These are phyloP conservation scores for Mesocentrotus franciscanus DNA, from an alignment of 53 echinoderm and acorn worm genomes.

Conservation along the genomic window DNA sequence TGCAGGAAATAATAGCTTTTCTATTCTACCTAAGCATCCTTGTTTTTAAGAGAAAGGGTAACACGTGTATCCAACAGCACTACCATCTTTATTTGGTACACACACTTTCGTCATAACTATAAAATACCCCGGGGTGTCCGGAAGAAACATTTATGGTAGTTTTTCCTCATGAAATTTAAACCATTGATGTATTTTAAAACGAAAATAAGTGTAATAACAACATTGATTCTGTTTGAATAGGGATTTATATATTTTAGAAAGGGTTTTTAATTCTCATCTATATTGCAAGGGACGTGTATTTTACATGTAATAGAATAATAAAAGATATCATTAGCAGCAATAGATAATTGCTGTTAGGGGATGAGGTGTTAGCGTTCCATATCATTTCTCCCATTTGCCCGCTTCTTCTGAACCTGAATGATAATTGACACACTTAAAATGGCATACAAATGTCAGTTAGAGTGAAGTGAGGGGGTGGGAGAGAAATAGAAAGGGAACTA, in stretches of 20 bases:
- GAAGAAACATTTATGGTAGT: neutral
- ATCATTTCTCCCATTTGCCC: neutral
- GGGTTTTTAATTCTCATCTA: too few relatives aligned
- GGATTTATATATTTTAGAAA: too few relatives aligned
- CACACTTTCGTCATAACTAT: neutral
- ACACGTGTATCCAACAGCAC: neutral
- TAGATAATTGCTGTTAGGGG: too few relatives aligned
- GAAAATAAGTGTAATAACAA: too few relatives aligned
- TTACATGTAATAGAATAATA: too few relatives aligned
- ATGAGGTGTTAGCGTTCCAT: too few relatives aligned
- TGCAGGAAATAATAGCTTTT: neutral
- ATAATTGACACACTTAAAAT: neutral
- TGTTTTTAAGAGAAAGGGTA: neutral
- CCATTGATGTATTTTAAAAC: too few relatives aligned
- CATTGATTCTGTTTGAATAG: too few relatives aligned
- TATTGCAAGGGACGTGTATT: too few relatives aligned
- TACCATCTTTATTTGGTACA: neutral
- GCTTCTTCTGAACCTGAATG: neutral
- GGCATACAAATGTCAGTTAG: too few relatives aligned
- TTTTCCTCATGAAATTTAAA: too few relatives aligned
- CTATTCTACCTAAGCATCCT: neutral
- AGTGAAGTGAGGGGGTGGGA: neutral
- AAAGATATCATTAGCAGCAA: too few relatives aligned
- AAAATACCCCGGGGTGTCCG: neutral
- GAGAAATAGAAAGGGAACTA: neutral